Evolutionary conservation across 1,140 invertebrate species (phyloP), one percentile per base, ranked within the genome.

Genomic region (Scaptomyza graminum): DNA sequence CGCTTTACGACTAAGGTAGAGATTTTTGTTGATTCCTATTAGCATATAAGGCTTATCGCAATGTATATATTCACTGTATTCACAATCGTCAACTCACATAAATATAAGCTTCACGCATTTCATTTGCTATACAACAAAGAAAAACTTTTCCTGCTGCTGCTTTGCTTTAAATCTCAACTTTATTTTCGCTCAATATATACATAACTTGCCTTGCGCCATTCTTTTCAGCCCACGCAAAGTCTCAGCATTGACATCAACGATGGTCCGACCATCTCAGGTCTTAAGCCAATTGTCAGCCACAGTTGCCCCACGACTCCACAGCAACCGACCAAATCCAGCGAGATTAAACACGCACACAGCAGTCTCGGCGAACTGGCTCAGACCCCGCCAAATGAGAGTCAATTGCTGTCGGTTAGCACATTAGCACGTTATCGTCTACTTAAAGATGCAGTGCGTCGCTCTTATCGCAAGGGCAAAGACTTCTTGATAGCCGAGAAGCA

Each of bases 1-100:
- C 67, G 74, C 16, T 90, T 85, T 74, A 89, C 77, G 41, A 85
- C 90, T 72, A 91, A 91, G 90, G 90, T 91, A 91, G 90, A 91
- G 73, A 73, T 91, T 71, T 91, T 85, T 83, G 64, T 91, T 82
- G 87, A 91, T 67, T 89, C 90, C 49, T 84, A 90, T 74, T 91
- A 74, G 64, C 13, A 15, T 7, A 7, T 70, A 83, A 72, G 57
- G 28, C 52, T 54, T 47, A 9, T 34, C 37, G 18, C 39, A 63
- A 34, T 59, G 52, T 52, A 65, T 50, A 46, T 56, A 59, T 12
- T 15, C 43, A 22, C 18, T 81, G 69, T 72, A 78, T 31, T 31
- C 41, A 55, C 22, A 49, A 44, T 28, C 50, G 44, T 25, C 13
- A 41, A 51, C n/a, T 37, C 54, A 44, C 54, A 54, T 28, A 83